Base-by-base conservation (phyloP, 2,113 vertebrate genomes). In the Trichomycterus rosablanca region DNA sequence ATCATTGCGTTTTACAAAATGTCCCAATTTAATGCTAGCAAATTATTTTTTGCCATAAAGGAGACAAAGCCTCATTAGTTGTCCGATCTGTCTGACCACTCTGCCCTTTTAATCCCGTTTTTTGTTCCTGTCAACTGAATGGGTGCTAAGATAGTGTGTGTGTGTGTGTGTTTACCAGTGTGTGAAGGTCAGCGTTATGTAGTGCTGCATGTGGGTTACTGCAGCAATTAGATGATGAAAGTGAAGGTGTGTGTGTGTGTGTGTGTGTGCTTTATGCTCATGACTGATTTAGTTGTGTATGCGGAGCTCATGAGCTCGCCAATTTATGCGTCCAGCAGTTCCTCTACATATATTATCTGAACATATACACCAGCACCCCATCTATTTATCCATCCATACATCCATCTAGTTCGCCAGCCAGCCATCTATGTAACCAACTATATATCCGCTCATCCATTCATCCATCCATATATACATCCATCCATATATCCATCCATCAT, bases 161-260 rank as follows among this genome's bases (percentile, higher is more conserved):
- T n/a, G n/a, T n/a, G n/a, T n/a, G 58, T 3, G 22, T 23, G 51
- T 32, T 18, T 55, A 39, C 23, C 1, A 32, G n/a, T 48, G 43
- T 64, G 42, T 68, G 60, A 59, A 53, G 54, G 51, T 52, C 43
- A 59, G 20, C 52, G 49, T 55, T 48, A 26, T 4, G 49, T 8
- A 15, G 51, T 42, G 18, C 32, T 46, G 52, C 57, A 68, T 67
- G 45, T 61, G 60, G 62, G 53, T 68, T 59, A 53, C 44, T 28
- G 63, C 55, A 63, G 65, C 64, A 59, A 69, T 67, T 50, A 62
- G 22, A 61, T 18, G 53, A 51, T 58, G 65, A 60, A 67, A 59
- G 63, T 70, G 26, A 30, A 16, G 46, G 6, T 23, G 32, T 24
- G 59, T 67, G 59, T 59, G 20, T 39, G 62, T 44, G 34, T 32